Evolutionary conservation across 2,113 vertebrate genomes (phyloP), one percentile per base, ranked within the genome.

Genomic region (Epinephelus moara): DNA sequence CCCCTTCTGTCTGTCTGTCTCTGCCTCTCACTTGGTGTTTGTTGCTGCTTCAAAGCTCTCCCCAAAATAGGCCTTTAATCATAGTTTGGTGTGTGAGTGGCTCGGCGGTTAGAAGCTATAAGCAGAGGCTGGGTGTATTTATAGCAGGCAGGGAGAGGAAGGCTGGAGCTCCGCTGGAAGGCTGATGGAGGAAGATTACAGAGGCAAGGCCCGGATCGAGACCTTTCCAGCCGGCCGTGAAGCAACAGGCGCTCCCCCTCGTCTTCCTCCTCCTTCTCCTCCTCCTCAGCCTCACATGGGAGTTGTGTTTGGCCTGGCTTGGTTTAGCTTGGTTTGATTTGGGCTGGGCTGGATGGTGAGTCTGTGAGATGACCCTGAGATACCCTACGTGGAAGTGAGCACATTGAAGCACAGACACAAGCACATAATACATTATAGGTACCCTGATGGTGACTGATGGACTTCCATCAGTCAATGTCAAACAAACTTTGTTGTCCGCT

Each of bases 11-110:
- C 76, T 78, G 74, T 75, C 83, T 82, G 70, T 67, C 56, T 88
- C 84, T 87, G 81, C 72, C 61, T 84, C 76, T 69, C 78, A n/a
- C 61, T 86, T 68, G 3, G 42, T 63, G 75, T 90, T 81, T 68
- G 85, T 82, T 77, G 59, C 88, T 71, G 86, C 94, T 94, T 95
- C 93, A 95, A 96, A 95, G 93, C 76, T 42, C 70, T 77, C 77
- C 88, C 79, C 80, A 93, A 95, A 95, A 95, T 95, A 96, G 94
- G 60, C 86, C 84, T 94, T 94, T 96, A 96, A 96, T 96, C 93
- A 95, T 90, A 94, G 94, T 91, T 92, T 91, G 92, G 89, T 90
- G 93, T 92, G 89, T 73, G 78, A 87, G 93, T 80, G 88, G 91
- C 83, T 81, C 66, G 45, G 92, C 50, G 94, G 94, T 94, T 94